Conservation (phyloP, 2,797 vertebrate genomes). For the Poecilia gillii region DNA sequence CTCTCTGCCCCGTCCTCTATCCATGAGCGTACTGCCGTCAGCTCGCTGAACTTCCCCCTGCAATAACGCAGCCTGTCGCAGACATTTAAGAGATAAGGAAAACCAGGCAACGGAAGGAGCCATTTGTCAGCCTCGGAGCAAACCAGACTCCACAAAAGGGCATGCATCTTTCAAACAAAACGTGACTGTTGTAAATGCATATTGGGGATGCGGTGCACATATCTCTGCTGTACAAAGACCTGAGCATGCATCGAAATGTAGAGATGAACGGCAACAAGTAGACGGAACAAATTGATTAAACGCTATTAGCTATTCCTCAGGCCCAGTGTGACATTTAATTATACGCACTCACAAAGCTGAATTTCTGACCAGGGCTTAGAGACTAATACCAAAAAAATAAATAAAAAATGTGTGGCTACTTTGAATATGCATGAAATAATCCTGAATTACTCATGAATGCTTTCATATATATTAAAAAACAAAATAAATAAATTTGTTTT, state of each 20-base stretch:
- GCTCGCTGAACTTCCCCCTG: conserved; percentile 43
- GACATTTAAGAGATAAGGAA: conserved; percentile 47
- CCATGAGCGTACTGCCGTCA: conserved; percentile 28
- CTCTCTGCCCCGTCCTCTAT: neutral
- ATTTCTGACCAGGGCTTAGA: conserved; percentile 34
- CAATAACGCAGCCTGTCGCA: conserved; percentile 39
- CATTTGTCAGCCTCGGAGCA: conserved; percentile 43
- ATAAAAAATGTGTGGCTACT: neutral
- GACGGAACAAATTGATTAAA: conserved; percentile 45
- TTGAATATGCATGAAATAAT: neutral
- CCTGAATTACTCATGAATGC: neutral
- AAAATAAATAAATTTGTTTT: neutral
- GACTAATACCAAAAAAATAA: neutral
- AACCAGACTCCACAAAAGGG: conserved; percentile 4
- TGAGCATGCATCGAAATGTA: conserved; percentile 31
- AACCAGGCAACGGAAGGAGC: conserved; percentile 27
- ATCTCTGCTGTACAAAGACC: conserved; percentile 5
- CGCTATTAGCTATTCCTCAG: conserved; percentile 54
- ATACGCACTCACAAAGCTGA: conserved; percentile 37
- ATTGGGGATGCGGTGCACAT: conserved; percentile 6
- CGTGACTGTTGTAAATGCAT: neutral
- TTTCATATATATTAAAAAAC: neutral
- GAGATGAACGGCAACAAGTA: conserved; percentile 7
- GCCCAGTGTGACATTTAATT: conserved; percentile 62
- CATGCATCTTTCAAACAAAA: conserved; percentile 6